phyloP scores from a whole-genome alignment of 2,888 invertebrate species.

The Octonoba sinensis region DNA sequence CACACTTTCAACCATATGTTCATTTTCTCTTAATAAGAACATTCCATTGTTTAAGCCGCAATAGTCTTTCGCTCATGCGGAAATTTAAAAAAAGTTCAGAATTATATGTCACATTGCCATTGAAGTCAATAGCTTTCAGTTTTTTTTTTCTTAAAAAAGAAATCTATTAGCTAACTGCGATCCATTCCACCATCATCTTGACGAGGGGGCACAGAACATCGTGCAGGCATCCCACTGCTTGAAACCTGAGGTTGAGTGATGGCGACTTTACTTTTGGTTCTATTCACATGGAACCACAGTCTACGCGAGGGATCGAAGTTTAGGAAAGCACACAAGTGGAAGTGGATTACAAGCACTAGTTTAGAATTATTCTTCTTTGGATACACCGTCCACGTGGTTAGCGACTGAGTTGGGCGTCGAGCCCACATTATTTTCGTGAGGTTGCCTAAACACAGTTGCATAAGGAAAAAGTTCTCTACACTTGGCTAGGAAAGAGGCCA shows the following conservation, averaged over 20 bases:
- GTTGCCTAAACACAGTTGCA: slow-evolving; percentile 79
- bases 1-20: slow-evolving; percentile 37
- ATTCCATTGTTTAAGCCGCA: slow-evolving; percentile 46
- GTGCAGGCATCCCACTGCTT: slow-evolving; percentile 22
- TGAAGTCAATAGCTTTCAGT: slow-evolving; percentile 43
- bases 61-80: slow-evolving; percentile 29
- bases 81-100: slow-evolving; percentile 34
- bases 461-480: slow-evolving; percentile 84
- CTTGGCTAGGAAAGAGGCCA: slow-evolving; percentile 79
- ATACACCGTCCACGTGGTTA: slow-evolving; percentile 66
- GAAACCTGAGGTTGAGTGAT: slow-evolving; percentile 9
- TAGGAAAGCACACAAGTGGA: slow-evolving; percentile 29
- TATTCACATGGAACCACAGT: background rate
- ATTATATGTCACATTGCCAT: slow-evolving; percentile 26
- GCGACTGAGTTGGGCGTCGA: slow-evolving; percentile 44
- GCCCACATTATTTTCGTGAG: slow-evolving; percentile 44
- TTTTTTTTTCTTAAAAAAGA: slow-evolving; percentile 43
- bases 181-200: slow-evolving; percentile 52
- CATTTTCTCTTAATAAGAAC: slow-evolving; percentile 47
- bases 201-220: slow-evolving; percentile 18
- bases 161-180: slow-evolving; percentile 46
- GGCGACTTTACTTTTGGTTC: background rate
- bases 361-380: slow-evolving; percentile 60
- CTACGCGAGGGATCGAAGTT: background rate
- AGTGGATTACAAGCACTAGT: slow-evolving; percentile 37